phyloP scores from a whole-genome alignment of 2,113 vertebrate species.

The Capreolus pygargus region DNA sequence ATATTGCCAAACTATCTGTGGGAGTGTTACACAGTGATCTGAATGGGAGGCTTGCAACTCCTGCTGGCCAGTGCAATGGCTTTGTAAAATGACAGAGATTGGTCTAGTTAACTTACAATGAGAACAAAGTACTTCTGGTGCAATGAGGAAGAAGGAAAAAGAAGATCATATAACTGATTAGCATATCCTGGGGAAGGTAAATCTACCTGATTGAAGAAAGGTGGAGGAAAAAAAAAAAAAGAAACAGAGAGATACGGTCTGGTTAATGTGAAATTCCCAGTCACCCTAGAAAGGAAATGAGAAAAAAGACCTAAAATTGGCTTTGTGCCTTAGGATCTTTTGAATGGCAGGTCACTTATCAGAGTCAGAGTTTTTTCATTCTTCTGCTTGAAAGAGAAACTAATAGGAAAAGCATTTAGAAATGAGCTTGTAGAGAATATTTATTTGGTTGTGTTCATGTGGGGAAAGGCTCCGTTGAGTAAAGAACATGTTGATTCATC shows the following conservation, averaged over 20 bases:
- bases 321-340: not conserved
- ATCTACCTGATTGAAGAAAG: not conserved
- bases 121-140: not conserved
- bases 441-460: not conserved
- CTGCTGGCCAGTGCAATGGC: not conserved
- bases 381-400: not conserved
- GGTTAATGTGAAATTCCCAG: not conserved
- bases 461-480: rapidly evolving
- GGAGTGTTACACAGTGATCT: not conserved
- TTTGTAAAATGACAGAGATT: not conserved
- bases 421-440: not conserved
- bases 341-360: not conserved
- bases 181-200: not conserved
- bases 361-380: not conserved
- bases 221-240: not conserved
- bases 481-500: not conserved
- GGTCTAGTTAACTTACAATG: not conserved
- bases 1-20: no score
- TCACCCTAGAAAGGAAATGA: not conserved
- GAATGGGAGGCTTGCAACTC: not conserved
- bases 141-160: not conserved
- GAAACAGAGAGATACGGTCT: not conserved
- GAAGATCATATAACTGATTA: not conserved
- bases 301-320: not conserved
- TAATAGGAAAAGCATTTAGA: not conserved